A percentile compares a stretch with the other conserved stretches of the same genome.
Evolutionary conservation across 2,113 vertebrate genomes (phyloP).

Genomic region (Sturnira hondurensis): DNA sequence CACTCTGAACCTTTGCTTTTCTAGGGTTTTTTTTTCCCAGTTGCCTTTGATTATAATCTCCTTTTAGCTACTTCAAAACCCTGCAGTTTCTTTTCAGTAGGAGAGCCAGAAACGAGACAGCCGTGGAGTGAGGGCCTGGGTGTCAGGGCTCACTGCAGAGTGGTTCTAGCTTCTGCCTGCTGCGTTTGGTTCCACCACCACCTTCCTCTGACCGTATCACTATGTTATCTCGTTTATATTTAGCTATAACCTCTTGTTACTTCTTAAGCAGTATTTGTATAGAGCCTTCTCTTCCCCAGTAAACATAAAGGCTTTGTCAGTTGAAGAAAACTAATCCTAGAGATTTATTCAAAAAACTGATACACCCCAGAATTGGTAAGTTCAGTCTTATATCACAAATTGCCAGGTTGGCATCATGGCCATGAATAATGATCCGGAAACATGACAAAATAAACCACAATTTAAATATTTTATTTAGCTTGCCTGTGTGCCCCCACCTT

Average conservation of each 20-base stretch:
- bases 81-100: neutral
- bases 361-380: neutral
- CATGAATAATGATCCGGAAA: neutral
- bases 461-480: neutral
- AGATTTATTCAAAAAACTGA: neutral
- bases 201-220: neutral
- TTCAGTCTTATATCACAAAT: neutral
- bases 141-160: neutral
- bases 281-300: neutral
- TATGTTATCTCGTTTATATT: neutral
- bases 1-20: neutral
- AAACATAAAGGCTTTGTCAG: neutral
- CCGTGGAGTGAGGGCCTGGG: fast-evolving
- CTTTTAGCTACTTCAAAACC: neutral
- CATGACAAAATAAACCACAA: neutral
- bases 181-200: fast-evolving
- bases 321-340: neutral
- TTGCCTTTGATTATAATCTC: neutral
- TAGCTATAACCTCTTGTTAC: neutral
- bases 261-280: neutral
- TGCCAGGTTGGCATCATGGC: too few relatives aligned
- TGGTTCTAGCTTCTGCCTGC: neutral
- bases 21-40: neutral
- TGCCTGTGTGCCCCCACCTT: neutral
- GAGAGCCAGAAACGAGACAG: neutral